A percentile compares a stretch with the other conserved stretches of the same genome.
These are phyloP conservation scores for Palythoa grandis DNA, from an alignment of 92 coral and sea anemone species.

Conservation along the genomic window DNA sequence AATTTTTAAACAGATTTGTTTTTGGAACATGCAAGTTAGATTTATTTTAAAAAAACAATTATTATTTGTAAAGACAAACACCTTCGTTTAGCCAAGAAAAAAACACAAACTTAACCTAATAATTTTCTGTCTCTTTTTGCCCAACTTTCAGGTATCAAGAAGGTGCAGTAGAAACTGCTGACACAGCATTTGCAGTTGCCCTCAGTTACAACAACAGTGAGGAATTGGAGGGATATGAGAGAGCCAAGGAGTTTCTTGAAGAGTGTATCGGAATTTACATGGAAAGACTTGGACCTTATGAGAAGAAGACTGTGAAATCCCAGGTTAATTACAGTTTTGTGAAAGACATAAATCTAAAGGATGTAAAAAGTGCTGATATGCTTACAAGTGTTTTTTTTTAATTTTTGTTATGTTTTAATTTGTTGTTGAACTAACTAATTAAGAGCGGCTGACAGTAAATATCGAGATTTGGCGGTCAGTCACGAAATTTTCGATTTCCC, in stretches of 20 bases:
- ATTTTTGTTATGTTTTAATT: no score
- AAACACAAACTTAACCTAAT: no score
- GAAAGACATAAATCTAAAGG: neutral
- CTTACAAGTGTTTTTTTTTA: no score
- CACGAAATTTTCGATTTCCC: no score
- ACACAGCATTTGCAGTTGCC: slow-evolving; percentile 62
- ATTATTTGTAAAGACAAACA: no score
- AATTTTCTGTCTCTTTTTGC: neutral
- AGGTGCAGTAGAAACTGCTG: slow-evolving; percentile 80
- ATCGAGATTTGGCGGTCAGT: no score
- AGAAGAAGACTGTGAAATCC: slow-evolving; percentile 78
- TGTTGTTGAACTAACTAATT: no score
- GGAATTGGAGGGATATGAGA: slow-evolving; percentile 5
- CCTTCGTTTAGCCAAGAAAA: no score
- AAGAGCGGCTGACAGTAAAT: no score
- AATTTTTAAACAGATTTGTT: neutral
- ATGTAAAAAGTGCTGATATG: no score
- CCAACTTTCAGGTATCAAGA: slow-evolving; percentile 56
- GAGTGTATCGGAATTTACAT: slow-evolving; percentile 72
- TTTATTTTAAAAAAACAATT: no score
- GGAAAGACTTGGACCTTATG: slow-evolving; percentile 75
- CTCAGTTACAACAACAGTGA: slow-evolving; percentile 29
- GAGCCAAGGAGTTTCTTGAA: slow-evolving; percentile 65
- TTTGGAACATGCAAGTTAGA: no score
- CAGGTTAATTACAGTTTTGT: slow-evolving; percentile 55